Evolutionary conservation across 2,113 vertebrate species (phyloP).

Genomic region (Capra hircus): DNA sequence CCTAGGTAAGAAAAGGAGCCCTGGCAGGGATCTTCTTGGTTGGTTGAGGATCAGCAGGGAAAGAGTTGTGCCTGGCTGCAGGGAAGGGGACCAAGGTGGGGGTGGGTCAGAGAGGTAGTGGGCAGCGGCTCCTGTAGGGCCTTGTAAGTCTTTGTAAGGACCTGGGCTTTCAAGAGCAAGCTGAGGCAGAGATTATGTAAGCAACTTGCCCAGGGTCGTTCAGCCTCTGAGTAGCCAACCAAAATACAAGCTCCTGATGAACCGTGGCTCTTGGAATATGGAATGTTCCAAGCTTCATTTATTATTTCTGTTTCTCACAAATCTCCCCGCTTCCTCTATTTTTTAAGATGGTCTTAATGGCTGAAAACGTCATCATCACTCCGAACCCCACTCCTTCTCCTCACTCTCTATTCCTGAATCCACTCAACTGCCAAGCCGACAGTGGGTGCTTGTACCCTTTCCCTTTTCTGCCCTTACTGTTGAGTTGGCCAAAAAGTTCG

Average conservation of each 20-base stretch:
- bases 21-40: not conserved
- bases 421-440: not conserved
- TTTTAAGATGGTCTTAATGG: not conserved
- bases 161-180: not conserved
- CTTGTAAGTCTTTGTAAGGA: not conserved
- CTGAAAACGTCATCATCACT: not conserved
- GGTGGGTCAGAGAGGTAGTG: not conserved
- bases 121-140: not conserved
- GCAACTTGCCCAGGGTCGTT: not conserved
- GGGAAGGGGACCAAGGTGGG: not conserved
- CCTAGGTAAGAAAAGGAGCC: not conserved
- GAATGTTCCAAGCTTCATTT: not conserved
- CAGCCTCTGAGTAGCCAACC: not conserved
- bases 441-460: not conserved
- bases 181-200: not conserved
- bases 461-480: not conserved
- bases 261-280: not conserved
- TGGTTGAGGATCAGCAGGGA: not conserved
- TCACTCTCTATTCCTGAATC: not conserved
- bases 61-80: no score
- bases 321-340: not conserved
- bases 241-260: not conserved
- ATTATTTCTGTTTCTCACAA: not conserved
- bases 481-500: not conserved
- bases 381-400: not conserved